Conservation (phyloP, 2,888 invertebrate species). For the Apamea anceps region DNA sequence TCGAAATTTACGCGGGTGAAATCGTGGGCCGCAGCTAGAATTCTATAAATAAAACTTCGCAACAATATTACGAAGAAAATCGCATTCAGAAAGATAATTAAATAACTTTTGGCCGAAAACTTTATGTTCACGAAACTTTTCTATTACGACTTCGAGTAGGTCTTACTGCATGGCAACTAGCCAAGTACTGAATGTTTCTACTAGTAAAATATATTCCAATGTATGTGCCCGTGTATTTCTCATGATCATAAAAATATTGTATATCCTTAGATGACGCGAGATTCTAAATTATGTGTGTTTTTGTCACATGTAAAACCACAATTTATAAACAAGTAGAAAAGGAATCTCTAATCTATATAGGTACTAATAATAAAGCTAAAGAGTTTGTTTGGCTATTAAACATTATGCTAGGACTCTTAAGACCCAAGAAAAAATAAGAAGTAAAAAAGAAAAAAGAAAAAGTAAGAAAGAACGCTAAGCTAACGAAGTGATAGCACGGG, state of each 20-base stretch:
- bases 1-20: too few species aligned
- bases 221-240: background rate
- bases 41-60: too few species aligned
- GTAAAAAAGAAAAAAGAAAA: too few species aligned
- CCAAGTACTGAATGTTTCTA: constrained; percentile 36
- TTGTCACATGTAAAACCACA: background rate
- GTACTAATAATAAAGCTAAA: too few species aligned
- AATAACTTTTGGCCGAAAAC: constrained; percentile 29
- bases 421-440: too few species aligned
- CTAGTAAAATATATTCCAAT: constrained; percentile 1
- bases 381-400: too few species aligned
- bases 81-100: constrained; percentile 22
- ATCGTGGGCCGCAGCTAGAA: too few species aligned
- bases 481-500: too few species aligned
- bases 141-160: constrained; percentile 30
- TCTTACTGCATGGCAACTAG: constrained; percentile 38
- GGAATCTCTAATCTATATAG: background rate
- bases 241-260: background rate
- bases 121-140: constrained; percentile 45
- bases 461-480: too few species aligned
- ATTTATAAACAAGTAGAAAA: background rate
- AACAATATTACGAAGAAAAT: background rate
- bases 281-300: background rate
- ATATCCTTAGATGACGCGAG: background rate
- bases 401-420: too few species aligned